Base-by-base conservation (phyloP, 2,113 vertebrate species). In the Sardina pilchardus region DNA sequence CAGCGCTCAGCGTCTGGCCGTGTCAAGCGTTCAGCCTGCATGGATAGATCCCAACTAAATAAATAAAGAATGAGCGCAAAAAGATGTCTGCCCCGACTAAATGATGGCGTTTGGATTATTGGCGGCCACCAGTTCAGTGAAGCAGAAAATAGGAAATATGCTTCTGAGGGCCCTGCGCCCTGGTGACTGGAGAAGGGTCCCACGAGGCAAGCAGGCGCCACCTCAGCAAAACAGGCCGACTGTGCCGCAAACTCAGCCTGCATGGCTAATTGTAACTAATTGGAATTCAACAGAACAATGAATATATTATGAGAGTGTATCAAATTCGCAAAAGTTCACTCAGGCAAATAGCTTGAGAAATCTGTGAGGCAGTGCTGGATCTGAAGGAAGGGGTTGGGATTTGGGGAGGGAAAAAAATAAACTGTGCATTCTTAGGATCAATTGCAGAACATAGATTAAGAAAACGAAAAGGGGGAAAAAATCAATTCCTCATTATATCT, bases 101-200 rank as follows among this genome's bases (percentile, higher is more conserved):
- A 94, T 93, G 91, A 94, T 94, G 93, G 94, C 92, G 93, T 94
- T 93, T 89, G 94, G 94, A 94, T 95, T 95, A 94, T 94, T 93
- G 93, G 93, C 90, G 91, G 92, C 92, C 92, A 88, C 89, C 91
- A 91, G 93, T 91, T 95, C 94, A 94, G 84, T 93, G 94, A 94
- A 94, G 94, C 94, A 91, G 93, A 94, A 95, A 95, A 95, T 95
- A 91, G 94, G 94, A 94, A 85, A 93, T 91, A 89, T 91, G 92
- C 90, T 92, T 91, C 91, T 89, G 90, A 94, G 91, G 89, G 90
- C 39, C 45, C 88, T 86, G 87, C 90, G 30, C 71, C 34, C 71
- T 59, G 93, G 93, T 92, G 93, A 92, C 91, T 93, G 85, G 88
- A 88, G 90, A 82, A 67, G 89, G 87, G 90, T 92, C 91, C 90